A percentile compares a stretch with the other conserved stretches of the same genome.
phyloP scores from a whole-genome alignment of 2,113 vertebrate genomes.

The Melanostigma gelatinosum region DNA sequence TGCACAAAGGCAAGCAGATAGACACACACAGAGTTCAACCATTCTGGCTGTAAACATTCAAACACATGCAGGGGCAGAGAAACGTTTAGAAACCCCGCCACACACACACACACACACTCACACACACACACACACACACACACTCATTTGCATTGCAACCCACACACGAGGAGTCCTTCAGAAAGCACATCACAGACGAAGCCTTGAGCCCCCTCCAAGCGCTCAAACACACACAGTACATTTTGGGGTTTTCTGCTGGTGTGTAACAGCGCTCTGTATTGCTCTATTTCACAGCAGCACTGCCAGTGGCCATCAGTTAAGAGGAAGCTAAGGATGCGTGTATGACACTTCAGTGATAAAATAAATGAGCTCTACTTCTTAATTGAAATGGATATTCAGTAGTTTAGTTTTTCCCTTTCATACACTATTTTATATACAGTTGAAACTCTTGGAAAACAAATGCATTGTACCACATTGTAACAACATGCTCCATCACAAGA shows the following conservation, averaged over 20 bases:
- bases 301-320: slow-evolving; percentile 9
- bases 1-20: background rate
- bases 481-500: background rate
- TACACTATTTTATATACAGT: background rate
- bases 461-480: background rate
- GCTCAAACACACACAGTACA: background rate
- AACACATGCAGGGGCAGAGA: slow-evolving; percentile 7
- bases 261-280: slow-evolving; percentile 5
- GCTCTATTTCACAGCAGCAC: slow-evolving; percentile 12
- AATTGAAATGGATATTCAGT: background rate
- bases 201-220: slow-evolving; percentile 51
- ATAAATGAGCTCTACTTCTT: background rate
- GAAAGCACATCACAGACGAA: slow-evolving; percentile 54
- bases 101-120: slow-evolving; percentile 17
- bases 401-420: background rate
- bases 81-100: background rate
- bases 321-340: slow-evolving; percentile 1
- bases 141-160: slow-evolving; percentile 49
- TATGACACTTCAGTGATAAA: background rate
- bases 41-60: slow-evolving; percentile 40
- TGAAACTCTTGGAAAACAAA: background rate
- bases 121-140: slow-evolving; percentile 12
- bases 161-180: slow-evolving; percentile 36
- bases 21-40: slow-evolving; percentile 9
- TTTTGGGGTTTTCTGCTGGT: slow-evolving; percentile 15